Conservation (phyloP, 92 coral and sea anemone species). For the Muricea muricata region DNA sequence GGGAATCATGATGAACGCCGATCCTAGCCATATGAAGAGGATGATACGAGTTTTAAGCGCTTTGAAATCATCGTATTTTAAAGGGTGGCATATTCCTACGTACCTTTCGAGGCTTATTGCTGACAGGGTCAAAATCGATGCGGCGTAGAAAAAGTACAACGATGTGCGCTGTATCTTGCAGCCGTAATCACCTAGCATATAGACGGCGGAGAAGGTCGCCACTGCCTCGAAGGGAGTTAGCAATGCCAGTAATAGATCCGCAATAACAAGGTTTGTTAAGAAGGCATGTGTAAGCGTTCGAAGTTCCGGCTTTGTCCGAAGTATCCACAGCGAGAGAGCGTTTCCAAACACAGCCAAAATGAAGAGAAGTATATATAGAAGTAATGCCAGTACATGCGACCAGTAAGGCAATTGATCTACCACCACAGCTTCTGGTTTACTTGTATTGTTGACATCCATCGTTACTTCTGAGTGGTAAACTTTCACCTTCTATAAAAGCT, state of each 20-base stretch:
- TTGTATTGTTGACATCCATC: too few relatives aligned
- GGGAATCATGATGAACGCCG: conserved; percentile 55
- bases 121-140: conserved; percentile 67
- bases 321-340: conserved; percentile 57
- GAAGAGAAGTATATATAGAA: conserved; percentile 47
- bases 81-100: conserved; percentile 67
- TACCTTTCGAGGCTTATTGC: conserved; percentile 68
- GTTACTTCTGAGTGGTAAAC: too few relatives aligned
- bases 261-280: conserved; percentile 71
- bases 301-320: conserved; percentile 58
- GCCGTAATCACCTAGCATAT: conserved; percentile 52
- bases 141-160: conserved; percentile 67
- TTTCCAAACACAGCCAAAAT: conserved; percentile 61
- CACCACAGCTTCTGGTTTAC: neutral
- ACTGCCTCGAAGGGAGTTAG: conserved; percentile 71
- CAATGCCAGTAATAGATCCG: conserved; percentile 68
- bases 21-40: conserved; percentile 55
- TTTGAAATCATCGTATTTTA: conserved; percentile 49
- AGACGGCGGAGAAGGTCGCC: conserved; percentile 44
- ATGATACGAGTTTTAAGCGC: conserved; percentile 34
- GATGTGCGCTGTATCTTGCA: conserved; percentile 68
- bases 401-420: conserved; percentile 63
- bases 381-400: conserved; percentile 56
- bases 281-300: conserved; percentile 68
- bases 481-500: too few relatives aligned